phyloP scores from a whole-genome alignment of 1,140 invertebrate species.

The Bombus balteatus region DNA sequence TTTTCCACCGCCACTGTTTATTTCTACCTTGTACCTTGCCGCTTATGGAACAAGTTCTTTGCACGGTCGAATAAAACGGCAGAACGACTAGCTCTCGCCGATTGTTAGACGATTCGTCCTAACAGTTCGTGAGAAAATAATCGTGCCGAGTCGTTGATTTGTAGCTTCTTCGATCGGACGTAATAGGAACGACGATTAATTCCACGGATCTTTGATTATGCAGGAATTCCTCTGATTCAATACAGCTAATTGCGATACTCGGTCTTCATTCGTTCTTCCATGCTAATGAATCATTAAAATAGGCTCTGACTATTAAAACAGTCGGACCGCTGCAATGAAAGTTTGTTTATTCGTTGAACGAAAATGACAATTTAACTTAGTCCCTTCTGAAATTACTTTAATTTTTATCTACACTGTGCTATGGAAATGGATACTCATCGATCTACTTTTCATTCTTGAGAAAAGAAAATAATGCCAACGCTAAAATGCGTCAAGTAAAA shows the following conservation, averaged over 20 bases:
- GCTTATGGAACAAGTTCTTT: conserved; percentile 29
- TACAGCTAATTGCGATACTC: neutral
- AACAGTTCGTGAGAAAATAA: conserved; percentile 5
- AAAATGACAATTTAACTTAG: too few species aligned
- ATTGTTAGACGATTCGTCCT: conserved; percentile 32
- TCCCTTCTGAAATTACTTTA: too few species aligned
- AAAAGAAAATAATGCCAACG: too few species aligned
- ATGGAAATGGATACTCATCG: too few species aligned
- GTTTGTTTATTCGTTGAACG: neutral
- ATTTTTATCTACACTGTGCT: too few species aligned
- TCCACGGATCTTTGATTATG: neutral
- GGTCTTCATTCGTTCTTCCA: neutral
- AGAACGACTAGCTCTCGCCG: conserved; percentile 23
- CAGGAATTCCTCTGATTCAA: conserved; percentile 10
- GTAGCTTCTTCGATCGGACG: neutral
- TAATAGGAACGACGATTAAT: neutral
- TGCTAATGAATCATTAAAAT: neutral
- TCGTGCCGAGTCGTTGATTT: neutral
- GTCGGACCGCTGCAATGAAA: neutral
- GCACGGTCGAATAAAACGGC: conserved; percentile 3
- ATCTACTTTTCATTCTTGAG: too few species aligned
- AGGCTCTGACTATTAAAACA: neutral
- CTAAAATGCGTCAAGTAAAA: too few species aligned
- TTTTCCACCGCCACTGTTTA: conserved; percentile 65
- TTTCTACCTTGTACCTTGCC: conserved; percentile 45